A percentile compares a stretch with the other conserved stretches of the same genome.
Evolutionary conservation across 2,888 invertebrate genomes (phyloP).

Genomic region (Hipparchia sbordonii): DNA sequence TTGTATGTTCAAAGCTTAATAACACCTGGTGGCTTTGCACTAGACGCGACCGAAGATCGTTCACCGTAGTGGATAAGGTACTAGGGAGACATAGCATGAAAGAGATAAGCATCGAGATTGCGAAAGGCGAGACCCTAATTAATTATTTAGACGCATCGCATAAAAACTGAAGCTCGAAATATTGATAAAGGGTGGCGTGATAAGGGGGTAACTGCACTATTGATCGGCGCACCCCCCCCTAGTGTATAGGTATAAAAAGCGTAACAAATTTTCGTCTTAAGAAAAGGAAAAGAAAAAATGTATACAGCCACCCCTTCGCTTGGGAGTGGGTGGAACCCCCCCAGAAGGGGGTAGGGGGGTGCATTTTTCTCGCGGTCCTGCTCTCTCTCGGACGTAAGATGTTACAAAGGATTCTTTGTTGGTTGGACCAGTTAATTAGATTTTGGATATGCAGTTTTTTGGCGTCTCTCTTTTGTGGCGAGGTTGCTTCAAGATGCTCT

Average conservation of each 20-base stretch:
- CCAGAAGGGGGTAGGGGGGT: conserved; percentile 50
- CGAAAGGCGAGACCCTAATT: conserved; percentile 44
- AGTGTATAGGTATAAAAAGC: conserved; percentile 81
- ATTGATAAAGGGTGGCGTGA: conserved; percentile 79
- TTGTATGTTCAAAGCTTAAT: background rate
- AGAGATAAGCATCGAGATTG: conserved; percentile 17
- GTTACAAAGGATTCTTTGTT: conserved; percentile 79
- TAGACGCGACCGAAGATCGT: background rate
- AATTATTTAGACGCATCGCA: conserved; percentile 50
- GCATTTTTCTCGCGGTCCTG: conserved; percentile 74
- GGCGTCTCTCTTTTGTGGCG: conserved; percentile 36
- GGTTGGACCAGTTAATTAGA: conserved; percentile 55
- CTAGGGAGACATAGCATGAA: background rate
- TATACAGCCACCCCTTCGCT: conserved; percentile 72
- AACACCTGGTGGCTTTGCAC: background rate
- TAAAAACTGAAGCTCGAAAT: conserved; percentile 76
- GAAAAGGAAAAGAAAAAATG: conserved; percentile 83
- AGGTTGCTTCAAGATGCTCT: conserved; percentile 18
- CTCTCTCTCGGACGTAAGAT: conserved; percentile 74
- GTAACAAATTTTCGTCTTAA: conserved; percentile 84
- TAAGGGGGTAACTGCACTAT: conserved; percentile 65
- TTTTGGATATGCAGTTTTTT: conserved; percentile 50
- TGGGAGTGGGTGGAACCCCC: conserved; percentile 48
- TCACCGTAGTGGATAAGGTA: background rate
- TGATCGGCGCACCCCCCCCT: conserved; percentile 73